These are phyloP conservation scores for Zoroaster sp. DNA, from an alignment of 53 echinoderm and acorn worm genomes.

Conservation along the genomic window DNA sequence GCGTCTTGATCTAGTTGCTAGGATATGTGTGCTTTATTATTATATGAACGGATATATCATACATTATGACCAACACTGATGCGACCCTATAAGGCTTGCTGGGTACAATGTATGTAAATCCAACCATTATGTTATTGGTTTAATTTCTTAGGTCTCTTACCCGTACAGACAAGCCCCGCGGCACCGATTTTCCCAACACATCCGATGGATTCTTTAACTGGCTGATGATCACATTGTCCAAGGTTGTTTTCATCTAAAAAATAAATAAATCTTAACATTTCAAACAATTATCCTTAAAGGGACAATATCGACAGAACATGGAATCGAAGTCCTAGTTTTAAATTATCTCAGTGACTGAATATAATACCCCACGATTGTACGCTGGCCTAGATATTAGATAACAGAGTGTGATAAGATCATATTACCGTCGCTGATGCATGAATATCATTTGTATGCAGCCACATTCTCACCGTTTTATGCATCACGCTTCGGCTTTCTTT, in stretches of 20 bases:
- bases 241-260: background rate
- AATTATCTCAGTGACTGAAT: background rate
- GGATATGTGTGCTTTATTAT: background rate
- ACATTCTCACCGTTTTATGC: too few relatives aligned
- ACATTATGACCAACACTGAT: background rate
- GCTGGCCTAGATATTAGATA: background rate
- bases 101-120: background rate
- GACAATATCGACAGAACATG: background rate
- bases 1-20: too few relatives aligned
- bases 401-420: background rate
- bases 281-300: background rate
- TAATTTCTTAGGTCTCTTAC: background rate
- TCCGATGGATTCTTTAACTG: background rate
- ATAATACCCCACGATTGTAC: background rate
- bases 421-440: too few relatives aligned
- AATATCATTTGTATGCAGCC: too few relatives aligned
- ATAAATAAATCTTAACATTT: too few relatives aligned
- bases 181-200: conserved; percentile 3
- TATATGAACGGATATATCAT: background rate
- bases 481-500: too few relatives aligned
- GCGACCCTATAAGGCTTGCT: background rate
- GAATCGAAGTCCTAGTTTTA: background rate
- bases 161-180: conserved; percentile 13
- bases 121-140: background rate
- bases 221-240: background rate